Conservation (phyloP, 2,797 vertebrate genomes). For the Acrossocheilus wenchowensis region DNA sequence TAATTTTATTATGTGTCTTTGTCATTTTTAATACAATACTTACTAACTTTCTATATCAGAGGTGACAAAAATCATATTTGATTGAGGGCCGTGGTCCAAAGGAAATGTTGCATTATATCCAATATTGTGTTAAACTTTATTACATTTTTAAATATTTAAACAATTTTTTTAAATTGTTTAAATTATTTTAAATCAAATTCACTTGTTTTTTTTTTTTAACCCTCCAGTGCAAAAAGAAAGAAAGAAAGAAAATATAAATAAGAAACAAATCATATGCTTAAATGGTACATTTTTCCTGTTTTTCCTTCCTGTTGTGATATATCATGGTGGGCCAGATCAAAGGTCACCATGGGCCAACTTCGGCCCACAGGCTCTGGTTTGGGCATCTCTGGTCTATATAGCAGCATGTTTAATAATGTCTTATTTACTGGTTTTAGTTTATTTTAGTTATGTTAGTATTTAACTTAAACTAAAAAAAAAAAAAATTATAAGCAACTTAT, state of each 20-base stretch:
- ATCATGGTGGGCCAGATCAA: background rate
- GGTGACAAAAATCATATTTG: background rate
- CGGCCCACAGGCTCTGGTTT: too few relatives aligned
- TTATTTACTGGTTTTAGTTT: background rate
- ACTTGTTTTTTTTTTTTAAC: too few relatives aligned
- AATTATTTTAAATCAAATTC: too few relatives aligned
- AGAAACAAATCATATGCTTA: background rate
- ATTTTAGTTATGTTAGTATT: background rate
- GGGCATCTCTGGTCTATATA: background rate
- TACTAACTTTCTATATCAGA: too few relatives aligned
- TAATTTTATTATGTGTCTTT: background rate
- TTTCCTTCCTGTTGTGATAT: too few relatives aligned
- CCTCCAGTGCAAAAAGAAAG: too few relatives aligned
- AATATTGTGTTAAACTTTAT: background rate
- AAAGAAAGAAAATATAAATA: too few relatives aligned
- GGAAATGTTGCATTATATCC: background rate
- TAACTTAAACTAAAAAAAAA: background rate
- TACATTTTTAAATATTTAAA: background rate
- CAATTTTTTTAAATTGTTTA: too few relatives aligned
- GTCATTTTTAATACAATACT: background rate
- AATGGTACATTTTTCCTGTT: background rate
- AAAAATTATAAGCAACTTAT: too few relatives aligned
- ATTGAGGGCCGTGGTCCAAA: background rate
- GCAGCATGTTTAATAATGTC: background rate
- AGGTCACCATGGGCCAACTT: background rate